Percentiles rank a stretch among this genome's conserved stretches.
phyloP scores from a whole-genome alignment of 2,113 vertebrate genomes.

The Miniopterus natalensis region DNA sequence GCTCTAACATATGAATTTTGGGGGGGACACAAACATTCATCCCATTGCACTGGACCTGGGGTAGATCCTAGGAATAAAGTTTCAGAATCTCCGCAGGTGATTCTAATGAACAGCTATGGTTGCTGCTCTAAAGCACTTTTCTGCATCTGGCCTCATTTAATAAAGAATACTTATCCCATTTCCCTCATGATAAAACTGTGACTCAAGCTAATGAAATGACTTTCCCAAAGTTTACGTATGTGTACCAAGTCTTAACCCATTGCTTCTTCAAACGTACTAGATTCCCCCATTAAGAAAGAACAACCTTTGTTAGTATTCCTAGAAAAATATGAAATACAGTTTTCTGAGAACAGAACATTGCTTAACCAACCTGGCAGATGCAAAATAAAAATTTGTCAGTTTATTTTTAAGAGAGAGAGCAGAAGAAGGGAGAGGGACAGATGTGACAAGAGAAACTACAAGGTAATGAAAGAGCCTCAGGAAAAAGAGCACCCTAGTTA shows the following conservation, averaged over 20 bases:
- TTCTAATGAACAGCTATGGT: not conserved
- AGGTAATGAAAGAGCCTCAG: not conserved
- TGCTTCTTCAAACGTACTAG: not conserved
- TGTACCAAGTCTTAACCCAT: not conserved
- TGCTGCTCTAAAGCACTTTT: not conserved
- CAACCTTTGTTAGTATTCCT: not conserved
- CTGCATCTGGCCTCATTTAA: not conserved
- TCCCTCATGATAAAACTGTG: not conserved
- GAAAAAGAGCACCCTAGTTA: not conserved
- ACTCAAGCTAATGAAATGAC: not conserved
- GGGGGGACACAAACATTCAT: not conserved
- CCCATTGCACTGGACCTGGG: not conserved
- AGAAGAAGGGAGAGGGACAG: not conserved
- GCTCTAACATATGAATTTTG: not conserved
- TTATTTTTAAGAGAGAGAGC: not conserved
- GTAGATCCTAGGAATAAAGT: not conserved
- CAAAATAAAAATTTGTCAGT: not conserved
- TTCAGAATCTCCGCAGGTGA: not conserved
- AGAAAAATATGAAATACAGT: not conserved
- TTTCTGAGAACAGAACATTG: not conserved
- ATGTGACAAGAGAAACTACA: not conserved
- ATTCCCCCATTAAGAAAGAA: not conserved
- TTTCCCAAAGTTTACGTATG: not conserved
- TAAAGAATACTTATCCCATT: not conserved
- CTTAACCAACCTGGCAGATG: not conserved